Conservation (phyloP, 2,113 vertebrate genomes). For the Psammodynastes pulverulentus region DNA sequence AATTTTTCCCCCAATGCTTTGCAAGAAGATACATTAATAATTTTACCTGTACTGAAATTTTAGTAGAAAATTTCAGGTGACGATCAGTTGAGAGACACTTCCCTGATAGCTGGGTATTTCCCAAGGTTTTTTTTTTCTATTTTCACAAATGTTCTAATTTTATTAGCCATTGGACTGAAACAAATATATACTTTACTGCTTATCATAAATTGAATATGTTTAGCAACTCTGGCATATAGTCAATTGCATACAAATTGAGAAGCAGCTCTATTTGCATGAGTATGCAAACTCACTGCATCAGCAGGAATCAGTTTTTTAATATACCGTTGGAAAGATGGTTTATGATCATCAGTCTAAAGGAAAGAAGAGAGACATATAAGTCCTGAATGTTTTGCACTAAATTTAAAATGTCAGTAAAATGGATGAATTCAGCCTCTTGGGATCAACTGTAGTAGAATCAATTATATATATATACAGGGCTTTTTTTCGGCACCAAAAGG, state of each 20-base stretch:
- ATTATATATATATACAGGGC: not conserved
- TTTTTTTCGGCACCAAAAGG: no score
- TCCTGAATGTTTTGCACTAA: not conserved
- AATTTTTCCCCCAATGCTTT: not conserved
- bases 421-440: not conserved
- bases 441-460: not conserved
- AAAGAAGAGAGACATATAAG: rapidly evolving
- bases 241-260: constrained; percentile 26
- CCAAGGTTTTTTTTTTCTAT: constrained; percentile 20
- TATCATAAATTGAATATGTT: constrained; percentile 34
- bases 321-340: not conserved
- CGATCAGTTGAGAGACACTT: not conserved
- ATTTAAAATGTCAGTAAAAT: constrained; percentile 2
- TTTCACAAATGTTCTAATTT: constrained; percentile 41
- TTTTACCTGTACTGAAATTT: not conserved
- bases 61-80: not conserved
- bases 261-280: not conserved
- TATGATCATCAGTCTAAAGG: not conserved
- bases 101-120: constrained; percentile 17
- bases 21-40: not conserved
- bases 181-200: constrained; percentile 29
- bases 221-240: constrained; percentile 29
- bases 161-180: constrained; percentile 49
- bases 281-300: not conserved
- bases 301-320: constrained; percentile 8